A percentile compares a stretch with the other conserved stretches of the same genome.
Evolutionary conservation across 2,888 invertebrate species (phyloP).

Genomic region (Xylocampa areola): DNA sequence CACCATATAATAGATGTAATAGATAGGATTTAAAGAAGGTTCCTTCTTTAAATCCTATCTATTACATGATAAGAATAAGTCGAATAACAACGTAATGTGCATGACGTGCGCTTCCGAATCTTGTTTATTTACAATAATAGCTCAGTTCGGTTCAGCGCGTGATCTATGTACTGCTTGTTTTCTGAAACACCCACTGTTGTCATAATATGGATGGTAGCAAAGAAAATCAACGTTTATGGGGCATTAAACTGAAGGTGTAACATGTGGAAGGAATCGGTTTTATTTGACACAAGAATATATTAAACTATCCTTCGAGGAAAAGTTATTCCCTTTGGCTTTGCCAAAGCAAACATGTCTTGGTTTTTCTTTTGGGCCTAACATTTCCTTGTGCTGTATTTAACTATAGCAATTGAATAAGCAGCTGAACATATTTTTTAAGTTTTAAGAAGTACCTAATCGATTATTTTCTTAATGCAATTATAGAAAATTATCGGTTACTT

Average conservation of each 20-base stretch:
- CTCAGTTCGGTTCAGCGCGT: slow-evolving; percentile 31
- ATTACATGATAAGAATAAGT: not conserved
- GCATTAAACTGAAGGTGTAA: slow-evolving; percentile 27
- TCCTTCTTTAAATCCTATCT: not conserved
- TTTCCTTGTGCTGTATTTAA: not conserved
- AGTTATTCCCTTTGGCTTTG: slow-evolving; percentile 7
- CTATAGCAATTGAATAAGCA: too few relatives aligned
- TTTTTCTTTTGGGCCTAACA: slow-evolving; percentile 2
- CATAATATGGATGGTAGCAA: slow-evolving; percentile 25
- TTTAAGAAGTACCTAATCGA: too few relatives aligned
- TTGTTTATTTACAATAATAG: slow-evolving; percentile 42
- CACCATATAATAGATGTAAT: too few relatives aligned
- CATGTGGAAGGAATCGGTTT: slow-evolving; percentile 24
- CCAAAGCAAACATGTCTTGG: slow-evolving; percentile 4
- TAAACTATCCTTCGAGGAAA: slow-evolving; percentile 22
- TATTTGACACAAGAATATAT: slow-evolving; percentile 34
- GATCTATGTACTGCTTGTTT: slow-evolving; percentile 31
- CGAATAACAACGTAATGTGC: not conserved
- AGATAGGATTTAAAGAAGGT: too few relatives aligned
- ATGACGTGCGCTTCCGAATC: slow-evolving; percentile 14
- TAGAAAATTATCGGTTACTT: too few relatives aligned
- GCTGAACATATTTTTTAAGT: too few relatives aligned
- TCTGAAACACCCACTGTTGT: slow-evolving; percentile 36
- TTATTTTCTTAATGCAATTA: too few relatives aligned
- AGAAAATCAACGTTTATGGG: slow-evolving; percentile 37